Conservation (phyloP, 2,888 invertebrate genomes). For the Acrocyrtus sp. region DNA sequence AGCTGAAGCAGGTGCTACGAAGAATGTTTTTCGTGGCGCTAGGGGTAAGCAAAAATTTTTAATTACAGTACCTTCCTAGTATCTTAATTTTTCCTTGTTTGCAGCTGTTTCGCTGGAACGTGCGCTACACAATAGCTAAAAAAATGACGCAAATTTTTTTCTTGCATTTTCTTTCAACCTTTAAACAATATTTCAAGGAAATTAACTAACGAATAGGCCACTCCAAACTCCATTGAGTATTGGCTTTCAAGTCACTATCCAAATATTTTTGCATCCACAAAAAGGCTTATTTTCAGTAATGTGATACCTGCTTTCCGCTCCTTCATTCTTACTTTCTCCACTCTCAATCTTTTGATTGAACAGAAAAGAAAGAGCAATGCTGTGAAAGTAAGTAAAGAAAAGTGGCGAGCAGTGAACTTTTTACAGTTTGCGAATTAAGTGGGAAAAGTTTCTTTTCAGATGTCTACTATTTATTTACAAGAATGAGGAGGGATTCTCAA, state of each 20-base stretch:
- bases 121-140: background rate
- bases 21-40: slow-evolving; percentile 60
- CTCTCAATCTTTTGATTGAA: too few relatives aligned
- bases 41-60: slow-evolving; percentile 55
- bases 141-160: background rate
- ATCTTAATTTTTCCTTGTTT: background rate
- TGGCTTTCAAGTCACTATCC: slow-evolving; percentile 8
- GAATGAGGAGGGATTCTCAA: slow-evolving; percentile 8
- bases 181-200: background rate
- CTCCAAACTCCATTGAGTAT: background rate
- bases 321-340: too few relatives aligned
- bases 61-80: background rate
- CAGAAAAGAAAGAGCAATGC: slow-evolving; percentile 41
- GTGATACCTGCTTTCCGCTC: background rate
- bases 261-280: slow-evolving; percentile 15
- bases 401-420: background rate
- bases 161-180: background rate
- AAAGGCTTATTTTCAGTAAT: background rate
- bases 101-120: background rate
- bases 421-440: background rate
- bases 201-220: background rate
- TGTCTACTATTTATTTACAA: background rate
- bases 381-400: background rate
- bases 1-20: slow-evolving; percentile 58
- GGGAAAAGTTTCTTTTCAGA: slow-evolving; percentile 2